Base-by-base conservation (phyloP, 1,140 invertebrate genomes). In the Aleiodes sp. region DNA sequence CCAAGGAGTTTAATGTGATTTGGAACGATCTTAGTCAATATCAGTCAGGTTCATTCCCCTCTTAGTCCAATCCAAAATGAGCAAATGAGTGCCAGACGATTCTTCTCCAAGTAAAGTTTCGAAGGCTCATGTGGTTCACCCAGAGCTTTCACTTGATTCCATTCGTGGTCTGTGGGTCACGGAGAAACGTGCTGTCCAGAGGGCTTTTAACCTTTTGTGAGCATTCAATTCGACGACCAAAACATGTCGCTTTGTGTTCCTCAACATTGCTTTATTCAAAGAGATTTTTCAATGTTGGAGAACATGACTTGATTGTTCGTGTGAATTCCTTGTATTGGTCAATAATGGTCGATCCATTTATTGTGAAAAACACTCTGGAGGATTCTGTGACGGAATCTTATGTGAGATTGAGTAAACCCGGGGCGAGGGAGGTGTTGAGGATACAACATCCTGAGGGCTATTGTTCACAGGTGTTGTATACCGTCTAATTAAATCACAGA, bases 401-500 rank as follows among this genome's bases (percentile, higher is more conserved):
- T 79, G 78, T 1, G 84, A 84, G 60, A 86, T 86, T 4, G 83
- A 82, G 43, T 80, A 86, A 61, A 86, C 75, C 19, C 82, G 76
- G 7, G 81, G 70, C 0, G 80, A 62, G 43, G 66, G 70, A 52
- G 77, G 52, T 29, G 73, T 43, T 6, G 81, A 71, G 28, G 74
- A 31, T 46, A 64, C 76, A 29, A 74, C 31, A 10, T 73, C 70
- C 12, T 78, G 80, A 2, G 74, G 65, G 26, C 80, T 78, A 33
- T 66, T 57, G 4, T 75, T 74, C 2, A 78, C 73, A 9, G 80
- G 80, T n/a, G 77, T 72, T 19, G 84, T 72, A 64, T 84, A 84
- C 19, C 80, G 76, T 60, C 76, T 77, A 14, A 85, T 80, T 35
- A 88, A 75, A 59, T 88, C 87, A 72, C 87, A 88, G 67, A 88